These are phyloP conservation scores for Ptilonorhynchus violaceus DNA, from an alignment of 2,113 vertebrate species.

Conservation along the genomic window DNA sequence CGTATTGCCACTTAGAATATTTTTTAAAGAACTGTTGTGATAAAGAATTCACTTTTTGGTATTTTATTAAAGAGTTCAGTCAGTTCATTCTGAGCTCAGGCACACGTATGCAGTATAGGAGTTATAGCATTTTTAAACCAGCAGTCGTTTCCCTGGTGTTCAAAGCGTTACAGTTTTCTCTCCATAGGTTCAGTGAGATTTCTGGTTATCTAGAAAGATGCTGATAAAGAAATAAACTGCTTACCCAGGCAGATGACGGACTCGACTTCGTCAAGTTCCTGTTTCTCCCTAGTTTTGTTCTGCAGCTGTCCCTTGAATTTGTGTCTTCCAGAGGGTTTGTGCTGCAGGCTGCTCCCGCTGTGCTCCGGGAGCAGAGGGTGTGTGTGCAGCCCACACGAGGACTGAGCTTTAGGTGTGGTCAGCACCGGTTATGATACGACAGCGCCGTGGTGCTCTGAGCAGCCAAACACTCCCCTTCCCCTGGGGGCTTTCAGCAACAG, in stretches of 20 bases:
- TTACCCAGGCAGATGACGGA: not conserved
- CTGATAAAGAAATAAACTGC: not conserved
- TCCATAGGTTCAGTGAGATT: not conserved
- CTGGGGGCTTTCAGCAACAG: not conserved
- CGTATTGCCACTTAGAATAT: not conserved
- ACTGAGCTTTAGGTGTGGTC: slow-evolving; percentile 87
- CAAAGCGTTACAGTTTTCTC: not conserved
- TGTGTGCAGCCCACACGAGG: slow-evolving; percentile 60
- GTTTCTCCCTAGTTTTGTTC: not conserved
- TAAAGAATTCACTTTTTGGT: not conserved
- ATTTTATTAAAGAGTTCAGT: not conserved
- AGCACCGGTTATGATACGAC: slow-evolving; percentile 51
- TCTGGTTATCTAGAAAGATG: not conserved
- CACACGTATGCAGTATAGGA: not conserved
- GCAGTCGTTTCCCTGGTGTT: not conserved
- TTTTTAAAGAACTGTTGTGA: not conserved
- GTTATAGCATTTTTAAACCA: not conserved
- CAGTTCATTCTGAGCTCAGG: not conserved
- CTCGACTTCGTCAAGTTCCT: not conserved
- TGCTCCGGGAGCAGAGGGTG: slow-evolving; percentile 1
- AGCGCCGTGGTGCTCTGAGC: slow-evolving; percentile 24
- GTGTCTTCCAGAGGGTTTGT: not conserved
- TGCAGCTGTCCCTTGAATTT: not conserved
- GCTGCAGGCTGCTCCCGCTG: slow-evolving; percentile 7
- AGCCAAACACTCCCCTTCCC: not conserved